These are phyloP conservation scores for Sphaeramia orbicularis DNA, from an alignment of 2,797 vertebrate species.

Conservation along the genomic window DNA sequence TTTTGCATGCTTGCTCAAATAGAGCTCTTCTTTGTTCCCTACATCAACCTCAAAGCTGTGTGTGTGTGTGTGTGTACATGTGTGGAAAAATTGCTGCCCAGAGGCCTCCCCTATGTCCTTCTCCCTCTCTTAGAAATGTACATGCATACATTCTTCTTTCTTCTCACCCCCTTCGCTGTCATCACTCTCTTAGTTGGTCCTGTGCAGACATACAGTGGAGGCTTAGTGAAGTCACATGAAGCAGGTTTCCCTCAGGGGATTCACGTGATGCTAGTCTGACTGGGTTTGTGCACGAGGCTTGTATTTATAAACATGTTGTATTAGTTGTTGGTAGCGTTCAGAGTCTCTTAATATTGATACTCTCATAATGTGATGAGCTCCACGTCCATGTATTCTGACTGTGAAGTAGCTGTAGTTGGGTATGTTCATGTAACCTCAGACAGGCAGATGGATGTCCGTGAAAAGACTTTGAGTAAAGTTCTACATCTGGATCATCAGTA, in stretches of 20 bases:
- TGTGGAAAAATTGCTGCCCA: constrained; percentile 43
- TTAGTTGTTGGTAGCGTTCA: neutral
- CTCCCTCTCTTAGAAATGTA: constrained; percentile 16
- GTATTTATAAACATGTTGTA: neutral
- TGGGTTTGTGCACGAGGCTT: constrained; percentile 4
- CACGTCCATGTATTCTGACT: too few species aligned
- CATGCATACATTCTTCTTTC: neutral
- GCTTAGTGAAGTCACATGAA: constrained; percentile 55
- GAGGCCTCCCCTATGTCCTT: constrained; percentile 10
- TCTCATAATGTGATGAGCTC: neutral
- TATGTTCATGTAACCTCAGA: too few species aligned
- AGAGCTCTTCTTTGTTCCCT: constrained; percentile 81
- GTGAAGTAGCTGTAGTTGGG: too few species aligned
- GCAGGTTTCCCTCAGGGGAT: constrained; percentile 26
- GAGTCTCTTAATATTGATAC: neutral
- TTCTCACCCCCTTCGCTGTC: too few species aligned
- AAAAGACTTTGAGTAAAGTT: too few species aligned
- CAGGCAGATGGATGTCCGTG: too few species aligned
- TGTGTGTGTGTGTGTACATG: constrained; percentile 7
- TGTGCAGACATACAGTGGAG: constrained; percentile 5
- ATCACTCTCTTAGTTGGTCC: constrained; percentile 1
- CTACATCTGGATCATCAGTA: too few species aligned
- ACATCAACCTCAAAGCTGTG: constrained; percentile 31
- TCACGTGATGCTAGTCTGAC: constrained; percentile 35
- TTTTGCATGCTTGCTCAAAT: constrained; percentile 68